phyloP scores from a whole-genome alignment of 2,113 vertebrate genomes.

The Gasterosteus aculeatus region DNA sequence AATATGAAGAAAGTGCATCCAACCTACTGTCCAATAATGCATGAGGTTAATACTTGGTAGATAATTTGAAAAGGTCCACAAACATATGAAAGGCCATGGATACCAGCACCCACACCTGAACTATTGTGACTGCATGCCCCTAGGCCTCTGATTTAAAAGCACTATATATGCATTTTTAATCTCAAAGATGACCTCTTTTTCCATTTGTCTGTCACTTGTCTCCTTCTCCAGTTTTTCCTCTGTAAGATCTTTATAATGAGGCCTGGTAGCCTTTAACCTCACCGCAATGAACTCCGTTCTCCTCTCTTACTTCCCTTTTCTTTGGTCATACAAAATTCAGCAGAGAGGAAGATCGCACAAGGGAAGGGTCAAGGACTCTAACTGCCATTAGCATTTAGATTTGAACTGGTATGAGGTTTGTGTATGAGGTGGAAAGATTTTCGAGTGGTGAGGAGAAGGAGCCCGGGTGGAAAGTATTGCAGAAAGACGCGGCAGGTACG shows the following conservation, averaged over 20 bases:
- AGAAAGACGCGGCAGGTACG: neutral
- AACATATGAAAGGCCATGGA: slow-evolving; percentile 25
- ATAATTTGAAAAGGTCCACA: slow-evolving; percentile 34
- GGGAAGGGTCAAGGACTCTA: slow-evolving; percentile 71
- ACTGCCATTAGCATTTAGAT: slow-evolving; percentile 79
- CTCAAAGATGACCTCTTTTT: slow-evolving; percentile 36
- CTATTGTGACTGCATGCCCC: slow-evolving; percentile 10
- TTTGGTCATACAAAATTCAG: slow-evolving; percentile 70
- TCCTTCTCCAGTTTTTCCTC: slow-evolving; percentile 27
- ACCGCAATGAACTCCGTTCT: slow-evolving; percentile 57
- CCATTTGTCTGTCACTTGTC: slow-evolving; percentile 36
- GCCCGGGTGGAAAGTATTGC: neutral
- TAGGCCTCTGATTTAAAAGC: slow-evolving; percentile 42
- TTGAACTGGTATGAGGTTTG: slow-evolving; percentile 63
- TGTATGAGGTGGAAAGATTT: slow-evolving; percentile 54
- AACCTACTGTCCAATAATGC: slow-evolving; percentile 23
- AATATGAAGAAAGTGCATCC: slow-evolving; percentile 20
- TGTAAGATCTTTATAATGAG: slow-evolving; percentile 64
- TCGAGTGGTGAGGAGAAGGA: slow-evolving; percentile 29
- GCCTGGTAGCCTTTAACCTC: slow-evolving; percentile 64
- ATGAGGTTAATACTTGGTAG: slow-evolving; percentile 21
- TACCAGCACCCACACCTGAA: slow-evolving; percentile 22
- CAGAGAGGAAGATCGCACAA: slow-evolving; percentile 43
- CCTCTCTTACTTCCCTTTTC: slow-evolving; percentile 42
- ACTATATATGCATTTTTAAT: slow-evolving; percentile 67